Evolutionary conservation across 2,888 invertebrate species (phyloP), one percentile per base, ranked within the genome.

Genomic region (Dryadula phaetusa): DNA sequence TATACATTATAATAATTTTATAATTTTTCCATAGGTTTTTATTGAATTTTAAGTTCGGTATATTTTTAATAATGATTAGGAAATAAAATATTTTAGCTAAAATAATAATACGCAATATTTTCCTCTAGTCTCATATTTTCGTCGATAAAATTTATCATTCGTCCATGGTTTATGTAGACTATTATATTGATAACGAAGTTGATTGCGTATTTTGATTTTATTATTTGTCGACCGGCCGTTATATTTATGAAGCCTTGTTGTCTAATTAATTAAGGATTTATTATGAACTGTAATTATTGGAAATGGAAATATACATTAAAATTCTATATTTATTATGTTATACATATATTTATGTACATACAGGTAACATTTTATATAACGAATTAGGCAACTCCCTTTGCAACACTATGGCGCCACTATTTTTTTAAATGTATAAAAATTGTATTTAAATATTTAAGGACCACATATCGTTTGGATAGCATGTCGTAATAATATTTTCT

Each of bases 141-240:
- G n/a, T n/a, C 60, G 70, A 70, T 70, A 70, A 64, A 40, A 46
- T 32, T 60, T 68, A 70, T 70, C 70, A 65, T 65, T 65, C 42
- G 62, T 18, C 37, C 52, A 20, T n/a, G 46, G 42, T 54, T 62
- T 65, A 62, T 20, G 40, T 47, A 22, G 40, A 61, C 40, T 64
- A 54, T 67, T 56, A 61, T 46, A 49, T 66, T 25, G 52, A 63
- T 63, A 66, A 62, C 49, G 34, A 56, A 46, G 18, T 61, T 46
- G 60, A 64, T 68, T 64, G 47, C 64, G 32, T 58, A 61, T 64
- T 68, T 60, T 37, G 58, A 63, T 69, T 28, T 42, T 53, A 58
- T 66, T 62, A 69, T 62, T 28, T 64, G 0, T 49, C 37, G 65
- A 56, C 54, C 34, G 18, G 18, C 22, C 25, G 25, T 25, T 18